Percentiles rank a stretch among this genome's conserved stretches.
These are phyloP conservation scores for Coenobita brevimanus DNA, from an alignment of 1,140 invertebrate species.

Conservation along the genomic window DNA sequence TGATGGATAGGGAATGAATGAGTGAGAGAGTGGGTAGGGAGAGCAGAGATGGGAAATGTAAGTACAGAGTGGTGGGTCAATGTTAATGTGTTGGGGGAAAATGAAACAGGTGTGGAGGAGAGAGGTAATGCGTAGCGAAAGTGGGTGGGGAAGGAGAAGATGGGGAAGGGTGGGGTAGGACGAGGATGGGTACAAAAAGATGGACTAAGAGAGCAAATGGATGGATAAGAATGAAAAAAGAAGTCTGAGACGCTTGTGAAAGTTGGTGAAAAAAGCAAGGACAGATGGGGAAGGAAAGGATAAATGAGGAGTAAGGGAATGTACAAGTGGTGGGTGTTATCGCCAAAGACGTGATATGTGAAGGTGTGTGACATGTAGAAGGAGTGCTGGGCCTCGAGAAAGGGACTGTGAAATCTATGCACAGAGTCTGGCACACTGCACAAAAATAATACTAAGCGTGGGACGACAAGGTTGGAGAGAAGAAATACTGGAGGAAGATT, in stretches of 20 bases:
- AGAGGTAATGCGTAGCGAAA: neutral
- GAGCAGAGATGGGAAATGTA: too few relatives aligned
- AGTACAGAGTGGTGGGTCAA: neutral
- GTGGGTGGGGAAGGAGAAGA: neutral
- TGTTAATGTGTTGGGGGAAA: neutral
- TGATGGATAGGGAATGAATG: too few relatives aligned
- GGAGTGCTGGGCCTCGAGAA: neutral
- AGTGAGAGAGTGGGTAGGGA: too few relatives aligned
- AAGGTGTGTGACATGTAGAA: neutral
- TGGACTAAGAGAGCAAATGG: neutral
- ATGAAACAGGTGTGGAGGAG: neutral
- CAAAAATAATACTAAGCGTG: neutral
- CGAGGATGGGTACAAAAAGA: neutral
- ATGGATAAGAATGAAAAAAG: conserved; percentile 1
- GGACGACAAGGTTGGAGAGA: neutral
- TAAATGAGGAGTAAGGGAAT: neutral
- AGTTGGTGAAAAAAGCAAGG: too few relatives aligned
- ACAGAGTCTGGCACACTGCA: too few relatives aligned
- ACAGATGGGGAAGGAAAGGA: neutral
- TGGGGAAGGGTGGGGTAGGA: neutral
- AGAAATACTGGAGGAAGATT: too few relatives aligned
- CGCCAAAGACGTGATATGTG: neutral
- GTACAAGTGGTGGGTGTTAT: too few relatives aligned
- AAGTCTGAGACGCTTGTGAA: conserved; percentile 10
- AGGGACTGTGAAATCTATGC: neutral